A percentile compares a stretch with the other conserved stretches of the same genome.
Evolutionary conservation across 2,797 vertebrate genomes (phyloP).

Genomic region (Microtus californicus): DNA sequence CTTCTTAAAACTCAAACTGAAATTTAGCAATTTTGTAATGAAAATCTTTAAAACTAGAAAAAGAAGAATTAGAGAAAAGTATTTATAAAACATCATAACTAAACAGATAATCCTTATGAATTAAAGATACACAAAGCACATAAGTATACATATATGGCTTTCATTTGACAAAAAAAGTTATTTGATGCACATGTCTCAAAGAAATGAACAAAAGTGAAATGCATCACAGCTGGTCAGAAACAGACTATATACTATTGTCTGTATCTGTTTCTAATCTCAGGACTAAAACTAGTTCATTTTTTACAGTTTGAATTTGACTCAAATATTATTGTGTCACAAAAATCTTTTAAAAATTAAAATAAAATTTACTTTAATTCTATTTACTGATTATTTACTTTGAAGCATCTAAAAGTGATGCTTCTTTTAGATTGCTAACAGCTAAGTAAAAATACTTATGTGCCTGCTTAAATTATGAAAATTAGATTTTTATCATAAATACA

Average conservation of each 20-base stretch:
- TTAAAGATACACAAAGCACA: background rate
- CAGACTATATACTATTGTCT: background rate
- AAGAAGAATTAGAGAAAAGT: background rate
- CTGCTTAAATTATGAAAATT: conserved; percentile 18
- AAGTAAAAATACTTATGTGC: background rate
- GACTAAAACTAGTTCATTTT: background rate
- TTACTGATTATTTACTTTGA: background rate
- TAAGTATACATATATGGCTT: background rate
- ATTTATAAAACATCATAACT: background rate
- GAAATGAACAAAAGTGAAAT: background rate
- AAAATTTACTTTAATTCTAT: conserved; percentile 16
- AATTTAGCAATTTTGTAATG: background rate
- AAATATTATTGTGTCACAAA: conserved; percentile 23
- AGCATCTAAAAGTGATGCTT: background rate
- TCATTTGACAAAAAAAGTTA: background rate
- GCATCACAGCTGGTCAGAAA: background rate
- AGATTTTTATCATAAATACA: background rate
- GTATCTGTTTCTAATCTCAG: background rate
- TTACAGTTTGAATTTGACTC: background rate
- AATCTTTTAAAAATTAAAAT: background rate
- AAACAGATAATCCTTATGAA: background rate
- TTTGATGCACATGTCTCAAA: background rate
- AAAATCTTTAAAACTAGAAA: background rate
- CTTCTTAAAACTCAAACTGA: background rate
- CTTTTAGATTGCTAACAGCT: background rate